These are phyloP conservation scores for Mythimna loreyi DNA, from an alignment of 2,888 invertebrate genomes.

Conservation along the genomic window DNA sequence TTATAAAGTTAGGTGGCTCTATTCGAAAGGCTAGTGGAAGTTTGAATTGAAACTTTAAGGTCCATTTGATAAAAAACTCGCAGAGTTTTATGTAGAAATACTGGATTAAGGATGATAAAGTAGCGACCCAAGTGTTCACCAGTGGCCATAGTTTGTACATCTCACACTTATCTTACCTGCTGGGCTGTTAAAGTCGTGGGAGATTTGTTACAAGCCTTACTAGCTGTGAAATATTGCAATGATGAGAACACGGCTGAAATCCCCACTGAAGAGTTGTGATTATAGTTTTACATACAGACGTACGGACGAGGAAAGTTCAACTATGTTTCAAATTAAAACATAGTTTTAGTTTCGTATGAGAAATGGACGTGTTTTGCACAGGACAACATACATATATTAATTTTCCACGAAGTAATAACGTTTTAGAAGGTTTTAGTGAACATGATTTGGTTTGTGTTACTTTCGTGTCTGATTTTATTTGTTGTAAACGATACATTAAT, in stretches of 20 bases:
- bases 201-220: conserved; percentile 59
- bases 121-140: conserved; percentile 33
- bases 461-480: background rate
- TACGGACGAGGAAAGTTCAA: conserved; percentile 1
- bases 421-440: background rate
- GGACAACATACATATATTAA: background rate
- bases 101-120: conserved; percentile 56
- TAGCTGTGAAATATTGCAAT: conserved; percentile 59
- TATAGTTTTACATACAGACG: conserved; percentile 47
- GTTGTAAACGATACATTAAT: background rate
- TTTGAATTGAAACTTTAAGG: conserved; percentile 5
- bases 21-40: background rate
- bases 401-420: background rate
- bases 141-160: conserved; percentile 46
- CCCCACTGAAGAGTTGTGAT: conserved; percentile 48
- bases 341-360: background rate
- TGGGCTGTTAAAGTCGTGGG: conserved; percentile 56
- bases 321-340: background rate
- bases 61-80: conserved; percentile 8
- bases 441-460: background rate
- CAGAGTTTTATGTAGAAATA: conserved; percentile 26
- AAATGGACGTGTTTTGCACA: background rate
- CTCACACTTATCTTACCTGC: conserved; percentile 57
- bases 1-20: background rate
- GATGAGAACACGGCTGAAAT: conserved; percentile 52